Percentiles rank a stretch among this genome's conserved stretches.
Conservation (phyloP, 2,888 invertebrate genomes). For the Microdon myrmicae region DNA sequence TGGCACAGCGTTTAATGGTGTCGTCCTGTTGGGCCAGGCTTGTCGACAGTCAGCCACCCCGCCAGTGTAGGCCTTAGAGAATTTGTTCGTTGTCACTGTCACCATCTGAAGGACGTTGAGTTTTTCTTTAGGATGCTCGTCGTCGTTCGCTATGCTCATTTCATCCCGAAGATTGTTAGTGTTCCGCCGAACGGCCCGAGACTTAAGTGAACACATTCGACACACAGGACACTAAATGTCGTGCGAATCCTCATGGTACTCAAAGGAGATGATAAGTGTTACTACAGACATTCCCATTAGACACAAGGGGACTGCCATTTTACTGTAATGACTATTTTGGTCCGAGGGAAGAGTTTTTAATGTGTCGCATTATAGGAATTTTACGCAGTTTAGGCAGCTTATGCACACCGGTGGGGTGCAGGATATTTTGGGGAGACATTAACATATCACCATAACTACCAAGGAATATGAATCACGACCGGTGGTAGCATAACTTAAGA, state of each 20-base stretch:
- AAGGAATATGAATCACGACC: no score
- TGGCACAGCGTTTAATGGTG: conserved; percentile 48
- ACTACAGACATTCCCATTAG: conserved; percentile 51
- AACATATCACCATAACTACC: no score
- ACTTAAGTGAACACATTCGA: conserved; percentile 43
- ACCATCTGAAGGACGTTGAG: conserved; percentile 37
- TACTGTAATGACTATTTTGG: conserved; percentile 44
- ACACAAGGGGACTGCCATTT: conserved; percentile 46
- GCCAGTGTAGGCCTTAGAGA: conserved; percentile 31
- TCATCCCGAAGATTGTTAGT: no score
- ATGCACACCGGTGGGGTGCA: background rate
- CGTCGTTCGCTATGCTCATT: no score
- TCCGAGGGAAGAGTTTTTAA: conserved; percentile 4
- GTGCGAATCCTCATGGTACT: conserved; percentile 36
- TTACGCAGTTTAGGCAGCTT: conserved; percentile 25
- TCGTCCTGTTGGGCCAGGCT: conserved; percentile 26
- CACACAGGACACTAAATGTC: conserved; percentile 35
- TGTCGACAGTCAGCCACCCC: background rate
- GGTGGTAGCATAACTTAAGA: no score
- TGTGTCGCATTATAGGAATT: conserved; percentile 33
- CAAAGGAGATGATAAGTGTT: conserved; percentile 50
- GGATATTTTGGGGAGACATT: no score
- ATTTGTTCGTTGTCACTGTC: conserved; percentile 5
- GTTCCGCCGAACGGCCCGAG: background rate
- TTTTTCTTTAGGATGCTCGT: conserved; percentile 37